Evolutionary conservation across 2,113 vertebrate genomes (phyloP), one percentile per base, ranked within the genome.

Genomic region (Peromyscus polionotus): DNA sequence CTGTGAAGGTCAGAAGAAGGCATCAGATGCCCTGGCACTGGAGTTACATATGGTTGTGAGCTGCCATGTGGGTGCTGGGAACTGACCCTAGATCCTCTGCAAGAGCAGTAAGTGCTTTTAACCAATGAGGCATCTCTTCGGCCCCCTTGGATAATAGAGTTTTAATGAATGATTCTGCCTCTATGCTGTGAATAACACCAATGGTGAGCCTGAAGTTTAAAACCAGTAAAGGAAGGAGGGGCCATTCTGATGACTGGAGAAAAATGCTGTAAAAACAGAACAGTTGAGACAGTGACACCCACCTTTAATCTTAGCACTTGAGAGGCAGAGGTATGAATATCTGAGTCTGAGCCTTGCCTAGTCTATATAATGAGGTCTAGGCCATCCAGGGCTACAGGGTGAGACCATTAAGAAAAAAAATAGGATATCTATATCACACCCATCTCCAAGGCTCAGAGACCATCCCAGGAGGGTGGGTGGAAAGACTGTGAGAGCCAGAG

Each of bases 101-200:
- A 48, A 48, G 84, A 48, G 5, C 26, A 33, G 22, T 61, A 26
- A 26, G 22, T 61, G 22, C 81, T 61, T 63, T 39, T 84, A 84
- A 20, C 61, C 3, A 7, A 48, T 22, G 42, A 67, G 61, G 61
- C 17, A 48, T 67, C 84, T 67, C 9, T 48, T 8, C 4, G 17
- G 39, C 9, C 39, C 59, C 24, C 59, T 42, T 63, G 12, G 84
- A 65, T 67, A 65, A 36, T 2, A 85, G n/a, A n/a, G 59, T 90
- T 80, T 91, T 96, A 91, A 90, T 17, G 42, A 85, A 31, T 9
- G 42, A 94, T 87, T 80, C 91, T n/a, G 3, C 70, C n/a, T 92
- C 67, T 36, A 28, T 20, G 70, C 4, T 0, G 68, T 68, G 24
- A 91, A 33, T 36, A 33, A 76, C 24, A 42, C 39, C 17, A 16